Conservation (phyloP, 2,113 vertebrate genomes). For the Psettodes erumei region DNA sequence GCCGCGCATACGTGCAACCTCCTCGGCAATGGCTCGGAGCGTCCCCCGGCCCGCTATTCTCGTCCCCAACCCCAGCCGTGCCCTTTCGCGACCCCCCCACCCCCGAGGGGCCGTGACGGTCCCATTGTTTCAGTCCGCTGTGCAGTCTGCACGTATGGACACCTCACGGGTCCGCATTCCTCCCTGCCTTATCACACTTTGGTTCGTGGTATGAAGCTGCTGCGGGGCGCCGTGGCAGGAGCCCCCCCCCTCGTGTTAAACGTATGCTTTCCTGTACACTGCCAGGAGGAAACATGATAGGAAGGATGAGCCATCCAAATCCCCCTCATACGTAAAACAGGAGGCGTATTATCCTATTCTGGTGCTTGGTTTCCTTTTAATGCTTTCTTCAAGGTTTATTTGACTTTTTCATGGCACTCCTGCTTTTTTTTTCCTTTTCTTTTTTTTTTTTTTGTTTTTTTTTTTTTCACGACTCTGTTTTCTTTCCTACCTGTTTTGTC, state of each 20-base stretch:
- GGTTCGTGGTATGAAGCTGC: background rate
- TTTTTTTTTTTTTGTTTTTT: background rate
- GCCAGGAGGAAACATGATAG: constrained; percentile 48
- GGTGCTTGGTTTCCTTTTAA: constrained; percentile 59
- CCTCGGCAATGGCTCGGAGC: constrained; percentile 52
- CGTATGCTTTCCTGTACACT: constrained; percentile 55
- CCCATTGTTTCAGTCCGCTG: constrained; percentile 73
- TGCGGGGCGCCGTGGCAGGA: background rate
- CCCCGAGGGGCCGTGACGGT: constrained; percentile 38
- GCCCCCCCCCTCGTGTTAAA: constrained; percentile 16
- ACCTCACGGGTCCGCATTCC: constrained; percentile 36
- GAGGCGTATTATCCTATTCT: constrained; percentile 57
- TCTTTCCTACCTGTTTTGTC: constrained; percentile 52
- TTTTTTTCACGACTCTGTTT: constrained; percentile 27
- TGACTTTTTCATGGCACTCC: constrained; percentile 38
- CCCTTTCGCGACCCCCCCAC: constrained; percentile 56
- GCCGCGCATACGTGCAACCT: constrained; percentile 71
- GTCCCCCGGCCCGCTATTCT: constrained; percentile 13
- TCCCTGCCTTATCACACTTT: constrained; percentile 22
- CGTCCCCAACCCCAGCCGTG: constrained; percentile 37
- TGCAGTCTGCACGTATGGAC: constrained; percentile 71
- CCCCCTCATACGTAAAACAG: constrained; percentile 58
- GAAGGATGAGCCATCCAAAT: constrained; percentile 69
- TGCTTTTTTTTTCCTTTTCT: too few species aligned
- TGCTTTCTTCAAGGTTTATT: constrained; percentile 55